Evolutionary conservation across 2,888 invertebrate species (phyloP), one percentile per base, ranked within the genome.

Genomic region (Latheticus oryzae): DNA sequence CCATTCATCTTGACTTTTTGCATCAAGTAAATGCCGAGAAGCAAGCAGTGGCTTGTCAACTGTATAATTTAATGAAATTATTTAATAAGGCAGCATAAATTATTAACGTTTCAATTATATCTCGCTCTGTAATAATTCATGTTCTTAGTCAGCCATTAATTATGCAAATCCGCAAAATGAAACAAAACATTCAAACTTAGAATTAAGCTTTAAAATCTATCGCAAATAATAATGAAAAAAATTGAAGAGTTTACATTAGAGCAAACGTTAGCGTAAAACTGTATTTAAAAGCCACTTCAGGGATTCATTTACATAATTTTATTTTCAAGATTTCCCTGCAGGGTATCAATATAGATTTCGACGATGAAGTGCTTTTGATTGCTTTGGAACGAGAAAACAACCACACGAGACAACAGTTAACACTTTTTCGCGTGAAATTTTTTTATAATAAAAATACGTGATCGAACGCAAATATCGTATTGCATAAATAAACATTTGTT

Each of bases 261-360:
- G 50, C 43, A 33, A 43, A 45, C 57, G 53, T 48, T 42, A 21
- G 57, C 55, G 56, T 59, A 61, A 63, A 61, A 61, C 51, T 58
- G 61, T 61, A 60, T 61, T 63, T 63, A 63, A 63, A 63, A 58
- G 59, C 58, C 61, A 63, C 61, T 63, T 63, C 59, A 56, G 61
- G 63, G 50, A 63, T 63, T 63, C 60, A 63, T 63, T 63, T 63
- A 53, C 63, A 63, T 63, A 63, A 63, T 63, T 60, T 60, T 61
- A 63, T 61, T 61, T 61, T 54, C 48, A 53, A 61, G 61, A 61
- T 63, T 61, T 58, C 54, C 55, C 57, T 37, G 33, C 47, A 47
- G 61, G 38, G 15, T 12, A 15, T 17, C 21, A 8, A 47, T 54
- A 55, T 57, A 57, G 57, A 51, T 57, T 57, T 37, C 23, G 3